Base-by-base conservation (phyloP, 2,888 invertebrate genomes). In the Amblyjoppa proteus region DNA sequence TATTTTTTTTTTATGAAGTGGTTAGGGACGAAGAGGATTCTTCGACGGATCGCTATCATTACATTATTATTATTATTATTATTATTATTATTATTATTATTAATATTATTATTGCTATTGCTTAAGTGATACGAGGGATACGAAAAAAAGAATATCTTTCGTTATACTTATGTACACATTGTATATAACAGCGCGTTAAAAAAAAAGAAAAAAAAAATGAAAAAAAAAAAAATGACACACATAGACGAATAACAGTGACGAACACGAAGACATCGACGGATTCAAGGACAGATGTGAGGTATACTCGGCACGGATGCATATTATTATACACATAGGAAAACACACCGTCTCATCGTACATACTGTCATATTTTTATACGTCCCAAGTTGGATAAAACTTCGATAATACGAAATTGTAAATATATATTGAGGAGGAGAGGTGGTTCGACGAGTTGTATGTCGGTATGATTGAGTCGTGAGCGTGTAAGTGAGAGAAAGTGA, bases 361-460 rank as follows among this genome's bases (percentile, higher is more conserved):
- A 91, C 89, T 90, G 91, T 94, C 91, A 93, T 94, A 94, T 94
- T 94, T 94, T 94, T 94, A 91, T 94, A 94, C 93, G 91, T 91
- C 89, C 89, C 75, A 83, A 84, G 87, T 75, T 87, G 85, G 75
- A 82, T 83, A 74, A 75, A 82, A 66, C 85, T 78, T 85, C 82
- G 85, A 85, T 79, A 58, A 75, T 85, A 82, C 75, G 82, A 79
- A 86, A 74, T 80, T 91, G 91, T 91, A 91, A 89, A 91, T 91
- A 91, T 87, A 85, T 78, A 90, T 82, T 49, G 75, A 82, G 75
- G 74, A 11, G 28, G 58, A 58, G 58, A 58, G 78, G 70, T 53
- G 45, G 45, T 61, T 68, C 80, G 56, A 74, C 73, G 68, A 81
- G 85, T 85, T 82, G 82, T 79, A 85, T 74, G 85, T 82, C 73